Percentiles rank a stretch among this genome's conserved stretches.
phyloP scores from a whole-genome alignment of 2,888 invertebrate species.

The Neoitamus cyanurus region DNA sequence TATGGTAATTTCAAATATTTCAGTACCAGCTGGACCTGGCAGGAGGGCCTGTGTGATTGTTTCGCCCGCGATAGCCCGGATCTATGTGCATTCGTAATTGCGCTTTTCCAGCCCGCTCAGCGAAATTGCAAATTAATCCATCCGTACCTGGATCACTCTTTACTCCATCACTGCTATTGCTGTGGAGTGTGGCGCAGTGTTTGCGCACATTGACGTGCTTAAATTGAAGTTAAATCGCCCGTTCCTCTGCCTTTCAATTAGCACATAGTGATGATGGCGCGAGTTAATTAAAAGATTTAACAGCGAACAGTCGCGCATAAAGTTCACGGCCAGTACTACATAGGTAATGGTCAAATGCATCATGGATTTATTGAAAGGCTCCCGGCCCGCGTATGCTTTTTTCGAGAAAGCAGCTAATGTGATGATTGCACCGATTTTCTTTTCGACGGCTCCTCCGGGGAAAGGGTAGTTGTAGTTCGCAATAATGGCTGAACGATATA shows the following conservation, averaged over 20 bases:
- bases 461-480: too few relatives aligned
- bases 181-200: neutral
- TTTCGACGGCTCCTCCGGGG: neutral
- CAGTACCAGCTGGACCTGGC: conserved; percentile 26
- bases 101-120: neutral
- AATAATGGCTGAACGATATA: neutral
- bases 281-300: neutral
- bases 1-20: conserved; percentile 44
- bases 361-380: conserved; percentile 19
- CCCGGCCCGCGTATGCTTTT: neutral
- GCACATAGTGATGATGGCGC: neutral
- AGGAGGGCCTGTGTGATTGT: neutral
- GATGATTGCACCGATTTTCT: conserved; percentile 4
- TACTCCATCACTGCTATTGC: neutral
- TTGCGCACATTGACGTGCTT: neutral
- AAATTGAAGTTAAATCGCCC: conserved; percentile 6
- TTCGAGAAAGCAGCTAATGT: neutral
- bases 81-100: neutral
- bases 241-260: neutral
- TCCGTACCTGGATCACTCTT: neutral
- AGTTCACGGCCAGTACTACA: conserved; percentile 13
- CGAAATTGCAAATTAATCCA: conserved; percentile 18
- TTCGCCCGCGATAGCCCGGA: neutral
- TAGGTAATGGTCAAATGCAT: conserved; percentile 26
- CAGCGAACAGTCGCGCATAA: neutral